Evolutionary conservation across 2,113 vertebrate genomes (phyloP).

Genomic region (Crocuta crocuta): DNA sequence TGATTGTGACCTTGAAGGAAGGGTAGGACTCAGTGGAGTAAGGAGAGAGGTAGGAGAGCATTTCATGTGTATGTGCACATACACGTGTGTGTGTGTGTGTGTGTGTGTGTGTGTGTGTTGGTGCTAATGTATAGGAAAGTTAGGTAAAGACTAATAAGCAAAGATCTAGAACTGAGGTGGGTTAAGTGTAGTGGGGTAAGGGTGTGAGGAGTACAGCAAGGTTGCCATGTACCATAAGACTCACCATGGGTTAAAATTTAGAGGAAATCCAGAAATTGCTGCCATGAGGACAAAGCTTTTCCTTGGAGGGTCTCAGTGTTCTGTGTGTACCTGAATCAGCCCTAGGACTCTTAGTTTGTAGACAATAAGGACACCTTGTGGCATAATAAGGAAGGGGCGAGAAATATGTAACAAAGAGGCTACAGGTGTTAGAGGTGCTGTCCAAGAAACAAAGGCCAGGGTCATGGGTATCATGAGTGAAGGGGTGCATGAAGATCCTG

Average conservation of each 20-base stretch:
- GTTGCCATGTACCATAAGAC: neutral
- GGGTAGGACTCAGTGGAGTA: neutral
- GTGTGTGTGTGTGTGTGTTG: neutral
- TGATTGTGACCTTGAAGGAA: neutral
- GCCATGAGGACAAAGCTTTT: neutral
- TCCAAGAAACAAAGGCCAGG: neutral
- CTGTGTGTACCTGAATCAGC: neutral
- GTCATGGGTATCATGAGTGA: fast-evolving
- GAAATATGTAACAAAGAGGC: neutral
- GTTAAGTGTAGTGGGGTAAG: neutral
- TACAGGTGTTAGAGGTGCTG: neutral
- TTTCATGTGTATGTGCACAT: neutral
- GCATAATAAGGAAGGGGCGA: neutral
- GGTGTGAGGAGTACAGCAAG: neutral
- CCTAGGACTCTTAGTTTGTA: neutral
- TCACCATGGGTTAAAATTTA: neutral
- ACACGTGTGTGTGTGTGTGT: too few relatives aligned
- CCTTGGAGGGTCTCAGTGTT: too few relatives aligned
- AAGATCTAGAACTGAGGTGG: neutral
- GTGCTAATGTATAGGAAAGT: neutral
- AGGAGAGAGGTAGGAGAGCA: neutral
- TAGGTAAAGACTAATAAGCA: neutral
- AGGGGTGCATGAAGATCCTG: neutral
- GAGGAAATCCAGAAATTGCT: neutral
- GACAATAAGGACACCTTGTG: constrained; percentile 49